phyloP scores from a whole-genome alignment of 2,797 vertebrate species.

The Dendrocincla fuliginosa region DNA sequence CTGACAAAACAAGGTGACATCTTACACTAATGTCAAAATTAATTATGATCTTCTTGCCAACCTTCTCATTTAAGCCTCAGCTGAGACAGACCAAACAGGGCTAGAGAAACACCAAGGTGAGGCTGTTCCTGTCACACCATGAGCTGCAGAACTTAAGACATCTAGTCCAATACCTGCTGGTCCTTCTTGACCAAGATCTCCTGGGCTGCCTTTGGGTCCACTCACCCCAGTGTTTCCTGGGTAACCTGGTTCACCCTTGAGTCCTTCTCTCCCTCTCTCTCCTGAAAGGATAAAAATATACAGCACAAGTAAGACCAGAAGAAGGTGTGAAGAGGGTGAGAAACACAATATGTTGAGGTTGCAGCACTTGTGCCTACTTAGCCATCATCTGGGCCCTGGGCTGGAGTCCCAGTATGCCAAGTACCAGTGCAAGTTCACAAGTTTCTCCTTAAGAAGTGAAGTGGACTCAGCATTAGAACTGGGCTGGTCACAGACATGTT shows the following conservation, averaged over 20 bases:
- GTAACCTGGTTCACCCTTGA: constrained; percentile 82
- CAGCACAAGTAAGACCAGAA: neutral
- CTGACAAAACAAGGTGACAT: neutral
- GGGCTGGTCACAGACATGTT: neutral
- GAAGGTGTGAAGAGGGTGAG: neutral
- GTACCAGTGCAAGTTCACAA: neutral
- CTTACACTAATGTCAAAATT: neutral
- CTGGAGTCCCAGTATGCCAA: neutral
- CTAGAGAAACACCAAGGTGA: neutral
- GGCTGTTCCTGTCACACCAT: neutral
- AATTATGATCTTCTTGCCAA: neutral
- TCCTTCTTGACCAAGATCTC: constrained; percentile 85
- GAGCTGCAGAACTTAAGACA: neutral
- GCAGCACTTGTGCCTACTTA: neutral
- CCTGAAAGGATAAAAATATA: constrained; percentile 74
- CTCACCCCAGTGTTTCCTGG: constrained; percentile 79
- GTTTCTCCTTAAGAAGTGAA: neutral
- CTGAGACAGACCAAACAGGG: neutral
- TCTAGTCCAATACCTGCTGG: constrained; percentile 77
- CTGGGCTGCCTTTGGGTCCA: constrained; percentile 82
- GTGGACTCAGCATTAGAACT: neutral
- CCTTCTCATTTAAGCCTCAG: neutral
- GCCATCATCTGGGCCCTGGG: neutral
- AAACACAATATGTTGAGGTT: neutral
- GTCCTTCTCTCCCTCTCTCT: constrained; percentile 77